Percentiles rank a stretch among this genome's conserved stretches.
Conservation (phyloP, 2,797 vertebrate genomes). For the Paguma larvata region DNA sequence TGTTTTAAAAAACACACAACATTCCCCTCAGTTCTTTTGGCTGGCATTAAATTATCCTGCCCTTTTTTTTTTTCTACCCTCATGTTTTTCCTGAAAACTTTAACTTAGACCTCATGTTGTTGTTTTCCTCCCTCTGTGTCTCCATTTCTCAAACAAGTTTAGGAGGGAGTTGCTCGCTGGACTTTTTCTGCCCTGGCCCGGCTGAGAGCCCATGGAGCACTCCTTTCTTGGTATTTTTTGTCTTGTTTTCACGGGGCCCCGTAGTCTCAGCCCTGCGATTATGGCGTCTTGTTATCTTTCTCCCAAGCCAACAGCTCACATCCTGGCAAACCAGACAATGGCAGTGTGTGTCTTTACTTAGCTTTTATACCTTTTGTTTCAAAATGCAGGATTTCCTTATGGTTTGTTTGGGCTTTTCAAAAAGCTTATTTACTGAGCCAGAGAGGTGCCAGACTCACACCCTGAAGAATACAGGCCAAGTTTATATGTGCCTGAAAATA, state of each 20-base stretch:
- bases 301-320: constrained; percentile 63
- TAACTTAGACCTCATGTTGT: not conserved
- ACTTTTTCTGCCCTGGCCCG: not conserved
- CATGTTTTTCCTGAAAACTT: constrained; percentile 67
- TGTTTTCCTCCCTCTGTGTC: not conserved
- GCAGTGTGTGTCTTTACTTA: constrained; percentile 53
- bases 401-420: constrained; percentile 77
- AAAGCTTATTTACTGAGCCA: constrained; percentile 66
- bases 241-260: constrained; percentile 50
- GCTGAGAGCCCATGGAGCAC: not conserved
- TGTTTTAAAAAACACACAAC: constrained; percentile 64
- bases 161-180: not conserved
- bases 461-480: constrained; percentile 63
- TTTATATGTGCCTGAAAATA: constrained; percentile 63
- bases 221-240: not conserved
- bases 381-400: constrained; percentile 80
- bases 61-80: not conserved
- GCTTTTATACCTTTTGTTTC: constrained; percentile 73
- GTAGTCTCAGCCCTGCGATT: not conserved
- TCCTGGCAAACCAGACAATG: constrained; percentile 67
- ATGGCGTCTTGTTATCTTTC: constrained; percentile 54
- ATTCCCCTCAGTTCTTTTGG: constrained; percentile 5
- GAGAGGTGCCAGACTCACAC: constrained; percentile 69
- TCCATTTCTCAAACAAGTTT: not conserved
- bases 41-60: constrained; percentile 38